Evolutionary conservation across 2,888 invertebrate genomes (phyloP), one percentile per base, ranked within the genome.

Genomic region (Pandemis heparana): DNA sequence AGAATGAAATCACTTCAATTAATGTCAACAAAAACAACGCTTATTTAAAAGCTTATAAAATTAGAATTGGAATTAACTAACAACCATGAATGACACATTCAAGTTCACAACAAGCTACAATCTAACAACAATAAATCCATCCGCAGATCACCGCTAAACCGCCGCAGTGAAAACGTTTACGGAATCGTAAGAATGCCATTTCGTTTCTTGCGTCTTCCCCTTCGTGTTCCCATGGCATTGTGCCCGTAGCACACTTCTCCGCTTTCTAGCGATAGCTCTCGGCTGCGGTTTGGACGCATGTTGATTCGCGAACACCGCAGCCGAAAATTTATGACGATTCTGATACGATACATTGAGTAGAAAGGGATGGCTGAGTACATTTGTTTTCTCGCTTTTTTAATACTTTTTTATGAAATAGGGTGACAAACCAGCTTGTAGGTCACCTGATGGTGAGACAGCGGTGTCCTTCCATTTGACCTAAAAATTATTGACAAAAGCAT

Each of bases 191-290:
- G 75, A 71, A 68, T 75, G 75, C n/a, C 48, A 66, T 63, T 23
- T 66, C 38, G 43, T 67, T 67, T 68, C 39, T 68, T 67, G 65
- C 43, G 62, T 32, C 41, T 61, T 18, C 56, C 62, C 67, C 69
- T 56, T 56, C 62, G 16, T 41, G 62, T 74, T 77, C 77, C 75
- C 75, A 75, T 77, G 77, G 66, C 71, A 72, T 65, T 74, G 77
- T 72, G 69, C 75, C 75, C 65, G 63, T 77, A 74, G 74, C 77
- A 74, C 71, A 72, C 74, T 73, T 77, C 69, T 59, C 51, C 59
- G 63, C 63, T 62, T 62, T 70, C 68, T 71, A 67, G 64, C 71
- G 68, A 14, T 9, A n/a, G 48, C 71, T 16, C 62, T 62, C 7
- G 41, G 14, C 38, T 51, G 61, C 72, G 62, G 68, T 62, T 56